phyloP scores from a whole-genome alignment of 2,113 vertebrate species.

The Pithys albifrons region DNA sequence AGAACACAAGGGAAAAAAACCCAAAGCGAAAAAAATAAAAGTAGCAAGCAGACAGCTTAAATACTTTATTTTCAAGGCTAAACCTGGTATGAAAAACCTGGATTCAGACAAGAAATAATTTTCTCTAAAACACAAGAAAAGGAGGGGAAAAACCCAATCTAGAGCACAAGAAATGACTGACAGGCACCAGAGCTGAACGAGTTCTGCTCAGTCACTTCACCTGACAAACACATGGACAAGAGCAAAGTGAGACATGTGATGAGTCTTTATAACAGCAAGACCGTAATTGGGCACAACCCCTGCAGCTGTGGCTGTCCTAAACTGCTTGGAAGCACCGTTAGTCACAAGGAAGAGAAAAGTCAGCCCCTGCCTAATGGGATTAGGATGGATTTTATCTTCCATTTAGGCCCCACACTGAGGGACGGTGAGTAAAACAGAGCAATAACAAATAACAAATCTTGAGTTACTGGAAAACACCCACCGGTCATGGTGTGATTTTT shows the following conservation, averaged over 20 bases:
- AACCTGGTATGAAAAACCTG: background rate
- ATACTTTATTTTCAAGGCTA: background rate
- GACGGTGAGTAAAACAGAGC: background rate
- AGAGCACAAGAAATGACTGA: background rate
- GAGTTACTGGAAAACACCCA: slow-evolving; percentile 8
- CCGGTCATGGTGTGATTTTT: background rate
- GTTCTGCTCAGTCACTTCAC: background rate
- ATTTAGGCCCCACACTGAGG: slow-evolving; percentile 44
- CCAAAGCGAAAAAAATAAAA: background rate
- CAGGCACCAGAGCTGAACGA: background rate
- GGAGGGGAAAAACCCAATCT: background rate
- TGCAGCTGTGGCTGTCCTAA: background rate
- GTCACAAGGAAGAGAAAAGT: background rate
- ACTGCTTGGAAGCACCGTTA: fast-evolving
- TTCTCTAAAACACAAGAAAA: background rate
- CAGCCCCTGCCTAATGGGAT: background rate
- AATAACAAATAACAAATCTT: background rate
- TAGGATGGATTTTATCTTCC: slow-evolving; percentile 43
- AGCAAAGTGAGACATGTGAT: fast-evolving
- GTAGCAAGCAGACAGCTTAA: background rate
- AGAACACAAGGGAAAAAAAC: background rate
- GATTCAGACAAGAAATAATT: background rate
- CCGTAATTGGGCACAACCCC: background rate
- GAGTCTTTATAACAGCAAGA: background rate
- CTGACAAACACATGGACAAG: background rate